Base-by-base conservation (phyloP, 2,113 vertebrate species). In the Chaetodon auriga region DNA sequence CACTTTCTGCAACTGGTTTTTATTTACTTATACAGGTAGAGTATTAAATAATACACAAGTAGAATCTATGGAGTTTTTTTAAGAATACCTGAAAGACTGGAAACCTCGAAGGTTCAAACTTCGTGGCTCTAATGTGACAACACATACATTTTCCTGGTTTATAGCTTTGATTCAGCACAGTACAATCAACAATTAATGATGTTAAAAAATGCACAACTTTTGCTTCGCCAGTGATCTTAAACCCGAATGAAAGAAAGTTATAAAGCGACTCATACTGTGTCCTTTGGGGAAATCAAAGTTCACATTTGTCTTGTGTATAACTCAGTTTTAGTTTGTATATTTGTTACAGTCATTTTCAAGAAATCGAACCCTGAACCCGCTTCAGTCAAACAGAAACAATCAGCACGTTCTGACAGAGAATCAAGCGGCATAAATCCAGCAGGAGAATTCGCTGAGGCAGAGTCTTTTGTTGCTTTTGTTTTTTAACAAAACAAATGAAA, bases 311-410 rank as follows among this genome's bases (percentile, higher is more conserved):
- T 68, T 57, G 45, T 4, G 61, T 65, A 9, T 53, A 66, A 77
- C 69, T 75, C 46, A 8, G 9, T 75, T 81, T 87, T 58, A 64
- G 36, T 68, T 62, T 35, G 15, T 30, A 7, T 62, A 23, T 58
- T 80, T 61, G 25, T 38, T 58, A 54, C n/a, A 41, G 25, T 63
- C 19, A 53, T 38, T 66, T 45, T 41, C 23, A 71, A 73, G 16
- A 68, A 64, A 70, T 38, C n/a, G 2, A 35, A 54, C 55, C 43
- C 36, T 23, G 38, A 79, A 74, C 57, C 35, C 55, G 25, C 65
- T 85, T 55, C 46, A 35, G 14, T 82, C 75, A 83, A 77, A 75
- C 60, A 51, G 58, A 80, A 70, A 79, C 81, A 80, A 83, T 83
- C 79, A 68, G 21, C 11, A 25, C 0, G 3, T 57, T 81, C 74